These are phyloP conservation scores for Abrostola tripartita DNA, from an alignment of 2,888 invertebrate species.

Conservation along the genomic window DNA sequence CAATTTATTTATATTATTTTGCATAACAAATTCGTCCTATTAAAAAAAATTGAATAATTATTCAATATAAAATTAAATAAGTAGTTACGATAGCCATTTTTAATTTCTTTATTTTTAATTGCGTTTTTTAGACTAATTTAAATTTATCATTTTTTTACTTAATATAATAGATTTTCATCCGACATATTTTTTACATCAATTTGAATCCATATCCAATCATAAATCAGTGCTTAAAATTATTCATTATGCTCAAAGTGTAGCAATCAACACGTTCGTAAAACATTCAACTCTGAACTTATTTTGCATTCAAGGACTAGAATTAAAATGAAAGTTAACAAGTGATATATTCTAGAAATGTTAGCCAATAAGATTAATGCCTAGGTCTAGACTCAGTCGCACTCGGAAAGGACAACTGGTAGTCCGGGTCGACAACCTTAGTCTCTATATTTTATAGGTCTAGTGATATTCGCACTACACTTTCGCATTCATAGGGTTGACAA, in stretches of 20 bases:
- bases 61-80: too few relatives aligned
- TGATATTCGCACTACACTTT: slow-evolving; percentile 40
- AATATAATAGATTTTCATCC: too few relatives aligned
- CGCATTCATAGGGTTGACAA: slow-evolving; percentile 23
- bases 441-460: slow-evolving; percentile 43
- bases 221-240: background rate
- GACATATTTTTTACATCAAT: background rate
- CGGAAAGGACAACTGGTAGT: slow-evolving; percentile 75
- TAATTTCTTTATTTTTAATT: too few relatives aligned
- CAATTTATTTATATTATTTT: too few relatives aligned
- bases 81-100: too few relatives aligned
- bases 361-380: slow-evolving; percentile 66
- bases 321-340: slow-evolving; percentile 54
- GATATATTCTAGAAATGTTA: slow-evolving; percentile 59
- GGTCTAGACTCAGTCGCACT: slow-evolving; percentile 59
- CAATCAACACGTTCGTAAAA: slow-evolving; percentile 5
- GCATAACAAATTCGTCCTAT: too few relatives aligned
- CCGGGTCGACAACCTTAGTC: slow-evolving; percentile 69
- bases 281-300: slow-evolving; percentile 51
- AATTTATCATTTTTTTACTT: too few relatives aligned
- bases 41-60: too few relatives aligned
- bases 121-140: too few relatives aligned
- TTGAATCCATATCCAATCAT: background rate
- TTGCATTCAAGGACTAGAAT: slow-evolving; percentile 53
- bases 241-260: background rate